Conservation (phyloP, 2,888 invertebrate genomes). For the Ophion costatus region DNA sequence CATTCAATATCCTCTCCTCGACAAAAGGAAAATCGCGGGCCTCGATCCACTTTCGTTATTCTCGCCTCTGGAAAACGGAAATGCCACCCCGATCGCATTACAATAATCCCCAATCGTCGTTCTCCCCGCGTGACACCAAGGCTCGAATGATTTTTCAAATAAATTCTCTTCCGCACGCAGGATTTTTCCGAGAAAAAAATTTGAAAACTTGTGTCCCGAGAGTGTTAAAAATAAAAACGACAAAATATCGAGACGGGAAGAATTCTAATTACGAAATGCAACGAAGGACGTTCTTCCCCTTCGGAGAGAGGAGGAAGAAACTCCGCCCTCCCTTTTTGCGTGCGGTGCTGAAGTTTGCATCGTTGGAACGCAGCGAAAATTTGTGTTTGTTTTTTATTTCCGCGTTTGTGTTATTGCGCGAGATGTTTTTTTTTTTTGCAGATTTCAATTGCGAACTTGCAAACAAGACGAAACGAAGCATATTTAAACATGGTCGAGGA, state of each 20-base stretch:
- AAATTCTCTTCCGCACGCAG: not conserved
- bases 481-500: too few relatives aligned
- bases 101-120: not conserved
- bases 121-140: not conserved
- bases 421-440: too few relatives aligned
- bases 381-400: too few relatives aligned
- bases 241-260: not conserved
- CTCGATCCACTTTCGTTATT: slow-evolving; percentile 1
- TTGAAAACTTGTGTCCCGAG: not conserved
- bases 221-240: too few relatives aligned
- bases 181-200: not conserved
- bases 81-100: not conserved
- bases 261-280: too few relatives aligned
- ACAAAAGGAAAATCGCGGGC: not conserved
- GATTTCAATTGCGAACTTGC: too few relatives aligned
- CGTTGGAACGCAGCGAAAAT: too few relatives aligned
- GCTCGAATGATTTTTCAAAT: not conserved
- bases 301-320: not conserved
- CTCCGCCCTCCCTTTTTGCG: not conserved
- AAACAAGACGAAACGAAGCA: too few relatives aligned
- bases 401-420: too few relatives aligned
- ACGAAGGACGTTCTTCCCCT: not conserved
- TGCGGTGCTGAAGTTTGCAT: not conserved
- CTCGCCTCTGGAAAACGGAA: not conserved
- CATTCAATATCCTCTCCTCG: not conserved